Evolutionary conservation across 2,888 invertebrate genomes (phyloP).

Genomic region (Geophilus truncorum): DNA sequence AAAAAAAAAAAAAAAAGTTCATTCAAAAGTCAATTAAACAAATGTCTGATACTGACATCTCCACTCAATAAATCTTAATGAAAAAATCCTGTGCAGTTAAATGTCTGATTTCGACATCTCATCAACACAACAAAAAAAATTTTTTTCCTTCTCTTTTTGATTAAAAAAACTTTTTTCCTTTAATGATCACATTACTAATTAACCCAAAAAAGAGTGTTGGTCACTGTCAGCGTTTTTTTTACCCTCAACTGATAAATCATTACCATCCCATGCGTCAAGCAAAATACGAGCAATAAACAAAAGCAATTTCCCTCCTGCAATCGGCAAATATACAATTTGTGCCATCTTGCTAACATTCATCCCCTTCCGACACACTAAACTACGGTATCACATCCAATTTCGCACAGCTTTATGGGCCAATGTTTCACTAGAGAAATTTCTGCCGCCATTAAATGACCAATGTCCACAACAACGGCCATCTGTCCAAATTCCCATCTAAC

Average conservation of each 20-base stretch:
- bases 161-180: background rate
- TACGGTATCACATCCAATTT: conserved; percentile 22
- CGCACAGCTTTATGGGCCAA: conserved; percentile 22
- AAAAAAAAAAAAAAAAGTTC: background rate
- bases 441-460: conserved; percentile 13
- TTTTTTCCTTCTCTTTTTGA: background rate
- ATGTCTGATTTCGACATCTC: background rate
- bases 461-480: conserved; percentile 25
- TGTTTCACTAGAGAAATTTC: conserved; percentile 15
- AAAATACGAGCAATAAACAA: background rate
- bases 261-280: background rate
- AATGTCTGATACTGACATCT: background rate
- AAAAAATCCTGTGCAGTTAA: background rate
- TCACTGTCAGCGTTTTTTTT: background rate
- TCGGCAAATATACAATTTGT: conserved; percentile 18
- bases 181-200: background rate
- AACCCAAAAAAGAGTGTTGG: background rate
- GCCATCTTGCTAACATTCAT: conserved; percentile 21
- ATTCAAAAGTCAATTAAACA: background rate
- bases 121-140: background rate
- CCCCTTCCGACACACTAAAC: conserved; percentile 21
- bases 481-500: conserved; percentile 27
- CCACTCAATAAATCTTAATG: background rate
- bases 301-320: conserved; percentile 10
- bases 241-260: background rate